Evolutionary conservation across 2,113 vertebrate species (phyloP), one percentile per base, ranked within the genome.

Genomic region (Hippocampus abdominalis): DNA sequence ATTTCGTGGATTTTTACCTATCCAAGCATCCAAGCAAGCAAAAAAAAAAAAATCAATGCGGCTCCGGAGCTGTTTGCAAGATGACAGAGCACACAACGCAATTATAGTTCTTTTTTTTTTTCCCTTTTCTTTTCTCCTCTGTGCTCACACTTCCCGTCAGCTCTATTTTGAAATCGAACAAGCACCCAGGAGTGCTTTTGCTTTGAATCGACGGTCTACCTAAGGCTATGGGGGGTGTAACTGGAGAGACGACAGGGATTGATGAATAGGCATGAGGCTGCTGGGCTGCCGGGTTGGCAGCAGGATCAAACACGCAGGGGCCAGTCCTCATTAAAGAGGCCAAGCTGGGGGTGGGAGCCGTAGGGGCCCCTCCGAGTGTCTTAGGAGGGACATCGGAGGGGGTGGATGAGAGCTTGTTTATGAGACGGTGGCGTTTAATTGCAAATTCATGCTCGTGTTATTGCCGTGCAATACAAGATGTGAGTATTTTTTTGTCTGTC

Each of bases 231-330:
- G 71, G 73, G 39, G 84, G 86, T 54, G 79, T 48, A 53, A 85
- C 78, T 70, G 75, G 54, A 76, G 74, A 76, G 70, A 66, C 71
- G 76, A 75, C 29, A 70, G 83, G 81, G 75, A 73, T 57, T 86
- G 79, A 81, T 91, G 87, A 91, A 91, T 90, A 91, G 83, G 76
- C 87, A 90, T 87, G 82, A 90, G 85, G 78, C 74, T 83, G 77
- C 78, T 77, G 77, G 86, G 87, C 83, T 69, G 72, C 72, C 1
- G 82, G 86, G 83, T 78, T 89, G 82, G 83, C 73, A 85, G 75
- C 70, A 53, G 84, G 86, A 91, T 92, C 89, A 91, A 91, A 91
- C 80, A 44, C 68, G 67, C 69, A 78, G 75, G 84, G 76, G 78
- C 82, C 77, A 64, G 62, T 72, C 65, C 87, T 91, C 88, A 91